Evolutionary conservation across 37 sponge, comb jelly and placozoan species (phyloP), one percentile per base, ranked within the genome.

Genomic region (Petrosia ficiformis): DNA sequence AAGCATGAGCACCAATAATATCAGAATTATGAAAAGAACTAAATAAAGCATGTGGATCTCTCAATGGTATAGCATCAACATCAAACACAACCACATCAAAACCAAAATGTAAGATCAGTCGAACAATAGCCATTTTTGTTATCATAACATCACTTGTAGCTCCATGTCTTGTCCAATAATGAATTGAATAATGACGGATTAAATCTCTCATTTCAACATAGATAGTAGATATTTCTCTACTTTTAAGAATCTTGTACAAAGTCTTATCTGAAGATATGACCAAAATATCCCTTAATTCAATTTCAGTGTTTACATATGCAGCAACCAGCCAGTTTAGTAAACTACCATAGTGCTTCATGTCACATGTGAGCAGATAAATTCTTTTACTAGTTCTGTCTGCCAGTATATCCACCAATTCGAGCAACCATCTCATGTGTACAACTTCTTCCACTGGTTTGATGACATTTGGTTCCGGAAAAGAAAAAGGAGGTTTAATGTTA

Each of bases 271-370:
- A 42, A 36, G 78, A 71, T 14, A 84, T 33, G 10, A 84, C 57
- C 16, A 84, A 30, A 24, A 84, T 39, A 33, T 77, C 77, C 3
- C 65, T 41, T 26, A 77, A 67, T 39, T 78, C 57, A 39, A 59
- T 78, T 56, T 4, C 16, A 39, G 56, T 22, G 4, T 19, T 2
- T 1, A 77, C 67, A 3, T 57, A 34, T 2, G 72, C 65, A 3
- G 72, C 34, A 32, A 77, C 52, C 2, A 84, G 68, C 85, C 85
- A 84, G 73, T 84, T 84, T 1, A 84, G 54, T n/a, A 77, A 28
- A 32, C n/a, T 65, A 1, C 22, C 67, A 72, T 56, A 2, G 58
- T 72, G 77, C 19, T 59, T 42, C 0, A 33, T 1, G 39, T 77
- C 54, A 0, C 36, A 26, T 0, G 67, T 2, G 0, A 77, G 48